Evolutionary conservation across 2,797 vertebrate genomes (phyloP).

Genomic region (Myotis pilosus): DNA sequence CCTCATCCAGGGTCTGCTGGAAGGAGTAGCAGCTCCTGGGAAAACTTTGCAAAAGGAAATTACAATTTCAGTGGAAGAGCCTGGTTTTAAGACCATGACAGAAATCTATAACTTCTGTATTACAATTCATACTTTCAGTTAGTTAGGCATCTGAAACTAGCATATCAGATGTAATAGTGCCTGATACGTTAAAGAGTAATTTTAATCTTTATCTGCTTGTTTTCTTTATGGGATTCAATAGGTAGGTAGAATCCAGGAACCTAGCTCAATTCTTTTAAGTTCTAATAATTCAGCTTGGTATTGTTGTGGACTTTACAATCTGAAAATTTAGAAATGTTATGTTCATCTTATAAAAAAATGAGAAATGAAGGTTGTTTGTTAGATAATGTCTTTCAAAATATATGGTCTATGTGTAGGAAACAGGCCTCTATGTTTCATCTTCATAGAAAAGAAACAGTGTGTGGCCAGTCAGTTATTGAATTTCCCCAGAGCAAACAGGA

Average conservation of each 20-base stretch:
- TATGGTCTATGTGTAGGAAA: background rate
- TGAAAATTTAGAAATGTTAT: background rate
- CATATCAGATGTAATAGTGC: background rate
- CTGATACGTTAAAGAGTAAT: background rate
- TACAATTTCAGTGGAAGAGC: background rate
- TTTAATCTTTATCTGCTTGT: background rate
- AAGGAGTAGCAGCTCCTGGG: background rate
- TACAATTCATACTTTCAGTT: background rate
- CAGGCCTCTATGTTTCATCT: too few species aligned
- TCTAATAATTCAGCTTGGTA: background rate
- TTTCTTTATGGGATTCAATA: background rate
- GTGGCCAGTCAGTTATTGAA: too few species aligned
- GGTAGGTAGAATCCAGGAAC: background rate
- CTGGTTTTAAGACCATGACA: background rate
- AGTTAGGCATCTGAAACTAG: background rate
- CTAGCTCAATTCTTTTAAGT: background rate
- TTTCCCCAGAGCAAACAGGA: too few species aligned
- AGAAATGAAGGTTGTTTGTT: background rate
- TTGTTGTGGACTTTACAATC: background rate
- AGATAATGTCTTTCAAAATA: background rate
- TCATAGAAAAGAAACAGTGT: too few species aligned
- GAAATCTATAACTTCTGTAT: background rate
- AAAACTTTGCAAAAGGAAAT: background rate
- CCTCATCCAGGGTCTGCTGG: background rate
- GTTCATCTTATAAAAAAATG: background rate